Conservation (phyloP, 2,797 vertebrate genomes). For the Eremophila alpestris region DNA sequence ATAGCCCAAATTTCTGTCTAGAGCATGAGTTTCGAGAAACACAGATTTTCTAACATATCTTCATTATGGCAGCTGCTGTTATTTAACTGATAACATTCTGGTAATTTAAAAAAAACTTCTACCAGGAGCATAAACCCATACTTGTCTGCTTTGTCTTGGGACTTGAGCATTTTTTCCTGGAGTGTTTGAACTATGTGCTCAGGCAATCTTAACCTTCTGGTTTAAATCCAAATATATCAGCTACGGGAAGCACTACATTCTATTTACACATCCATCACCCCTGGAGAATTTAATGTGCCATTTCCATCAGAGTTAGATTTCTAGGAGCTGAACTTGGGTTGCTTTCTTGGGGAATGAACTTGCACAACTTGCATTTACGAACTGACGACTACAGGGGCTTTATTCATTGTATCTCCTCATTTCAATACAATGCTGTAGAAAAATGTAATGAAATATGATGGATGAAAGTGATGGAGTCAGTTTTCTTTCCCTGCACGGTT, state of each 20-base stretch:
- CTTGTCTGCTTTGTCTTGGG: constrained; percentile 4
- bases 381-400: neutral
- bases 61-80: neutral
- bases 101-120: constrained; percentile 7
- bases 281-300: constrained; percentile 4
- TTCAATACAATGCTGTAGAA: neutral
- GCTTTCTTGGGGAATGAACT: neutral
- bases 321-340: neutral
- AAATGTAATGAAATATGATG: neutral
- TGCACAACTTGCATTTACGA: neutral
- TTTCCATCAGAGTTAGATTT: constrained; percentile 36
- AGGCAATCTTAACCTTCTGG: constrained; percentile 43
- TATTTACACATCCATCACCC: constrained; percentile 6
- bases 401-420: neutral
- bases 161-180: neutral
- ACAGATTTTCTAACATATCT: neutral
- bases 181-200: neutral
- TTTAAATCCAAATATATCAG: constrained; percentile 53
- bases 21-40: neutral
- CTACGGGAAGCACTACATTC: neutral
- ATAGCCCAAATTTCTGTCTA: neutral
- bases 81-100: constrained; percentile 22
- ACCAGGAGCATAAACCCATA: neutral
- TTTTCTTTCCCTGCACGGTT: neutral
- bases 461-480: neutral